Conservation (phyloP, 1,140 invertebrate species). For the Diorhabda sublineata region DNA sequence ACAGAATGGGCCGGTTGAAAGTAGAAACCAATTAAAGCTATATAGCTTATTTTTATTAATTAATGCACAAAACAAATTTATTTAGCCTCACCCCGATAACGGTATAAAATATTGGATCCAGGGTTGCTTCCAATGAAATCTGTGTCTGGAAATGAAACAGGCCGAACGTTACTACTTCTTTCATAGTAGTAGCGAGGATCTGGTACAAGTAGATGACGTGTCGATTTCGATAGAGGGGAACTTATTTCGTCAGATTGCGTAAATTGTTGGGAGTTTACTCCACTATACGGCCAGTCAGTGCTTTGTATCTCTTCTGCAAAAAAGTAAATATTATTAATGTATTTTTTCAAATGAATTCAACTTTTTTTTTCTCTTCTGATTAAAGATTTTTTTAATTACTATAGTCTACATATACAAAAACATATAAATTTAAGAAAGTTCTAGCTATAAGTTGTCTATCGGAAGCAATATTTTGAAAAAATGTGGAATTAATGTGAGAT, state of each 20-base stretch:
- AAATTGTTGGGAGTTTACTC: slow-evolving; percentile 72
- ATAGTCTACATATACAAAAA: no score
- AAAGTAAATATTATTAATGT: no score
- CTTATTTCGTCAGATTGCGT: slow-evolving; percentile 74
- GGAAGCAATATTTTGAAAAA: no score
- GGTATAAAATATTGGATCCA: slow-evolving; percentile 33
- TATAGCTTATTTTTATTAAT: neutral
- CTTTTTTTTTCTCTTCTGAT: no score
- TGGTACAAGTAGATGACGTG: slow-evolving; percentile 69
- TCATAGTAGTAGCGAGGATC: slow-evolving; percentile 68
- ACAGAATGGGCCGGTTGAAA: no score
- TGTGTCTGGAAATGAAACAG: slow-evolving; percentile 32
- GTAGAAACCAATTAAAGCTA: no score
- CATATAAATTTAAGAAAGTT: no score
- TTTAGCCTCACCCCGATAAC: slow-evolving; percentile 35
- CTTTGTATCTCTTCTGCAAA: slow-evolving; percentile 51
- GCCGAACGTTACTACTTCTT: slow-evolving; percentile 42
- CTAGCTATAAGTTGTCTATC: no score
- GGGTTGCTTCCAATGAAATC: slow-evolving; percentile 31
- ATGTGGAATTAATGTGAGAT: no score
- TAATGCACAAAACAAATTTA: neutral
- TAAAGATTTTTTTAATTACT: no score
- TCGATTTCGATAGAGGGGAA: slow-evolving; percentile 73
- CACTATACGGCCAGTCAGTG: slow-evolving; percentile 69
- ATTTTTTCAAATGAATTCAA: no score